Base-by-base conservation (phyloP, 2,888 invertebrate species). In the Fragum whitleyi region DNA sequence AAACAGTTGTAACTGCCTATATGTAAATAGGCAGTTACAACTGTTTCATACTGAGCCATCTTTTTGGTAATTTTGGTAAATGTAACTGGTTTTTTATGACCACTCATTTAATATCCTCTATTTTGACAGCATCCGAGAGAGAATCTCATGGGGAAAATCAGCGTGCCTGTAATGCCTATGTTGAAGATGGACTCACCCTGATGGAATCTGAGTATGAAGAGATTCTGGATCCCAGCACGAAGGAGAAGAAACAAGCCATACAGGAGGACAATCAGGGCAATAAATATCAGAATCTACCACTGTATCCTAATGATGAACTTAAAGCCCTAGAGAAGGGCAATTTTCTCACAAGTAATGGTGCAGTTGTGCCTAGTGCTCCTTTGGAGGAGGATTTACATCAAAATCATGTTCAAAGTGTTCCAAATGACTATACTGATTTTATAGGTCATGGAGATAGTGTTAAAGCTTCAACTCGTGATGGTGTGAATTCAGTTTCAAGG, bases 191-290 rank as follows among this genome's bases (percentile, higher is more conserved):
- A 1, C 67, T 73, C 7, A 85, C 84, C 61, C 75, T 82, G 2
- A 75, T 77, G 14, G 90, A 90, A 47, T 84, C 88, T 0, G 87
- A 85, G 62, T 88, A 88, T 67, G 86, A 89, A 53, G 89, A 88
- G 53, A 88, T 88, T 6, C 72, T 69, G 26, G 86, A 84, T 61
- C 79, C 75, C 28, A 77, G 71, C 42, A 42, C 61, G 14, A 69
- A 55, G 5, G 76, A 70, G 47, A 74, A 77, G 29, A 74, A 77
- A 53, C 67, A 65, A 9, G 71, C 59, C 11, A 29, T 69, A 19
- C 39, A 67, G 21, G 72, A 71, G 21, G 77, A 74, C 14, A 16
- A 42, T 9, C 23, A 67, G 11, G 51, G 65, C 0, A 51, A 59
- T 47, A 36, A 65, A 1, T 79, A 84, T 39, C 74, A 79, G 47